Conservation (phyloP, 2,113 vertebrate genomes). For the Nycticorax nycticorax region DNA sequence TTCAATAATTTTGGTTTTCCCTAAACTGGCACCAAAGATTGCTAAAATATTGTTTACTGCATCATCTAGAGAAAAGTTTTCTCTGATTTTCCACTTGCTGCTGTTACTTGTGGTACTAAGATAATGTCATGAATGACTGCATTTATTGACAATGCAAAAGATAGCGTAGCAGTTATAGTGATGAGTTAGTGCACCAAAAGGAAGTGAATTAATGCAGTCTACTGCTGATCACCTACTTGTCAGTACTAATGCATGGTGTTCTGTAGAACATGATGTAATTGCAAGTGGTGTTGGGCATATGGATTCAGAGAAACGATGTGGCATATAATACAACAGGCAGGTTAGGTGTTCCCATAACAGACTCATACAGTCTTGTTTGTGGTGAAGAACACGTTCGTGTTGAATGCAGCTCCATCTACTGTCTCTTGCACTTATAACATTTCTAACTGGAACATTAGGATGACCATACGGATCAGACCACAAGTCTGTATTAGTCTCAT, state of each 20-base stretch:
- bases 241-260: not conserved
- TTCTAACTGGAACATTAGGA: not conserved
- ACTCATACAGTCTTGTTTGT: not conserved
- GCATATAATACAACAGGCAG: not conserved
- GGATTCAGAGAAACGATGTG: not conserved
- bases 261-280: fast-evolving
- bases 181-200: not conserved
- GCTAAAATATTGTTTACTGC: not conserved
- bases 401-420: not conserved
- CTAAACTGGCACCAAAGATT: not conserved
- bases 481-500: not conserved
- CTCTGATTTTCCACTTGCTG: not conserved
- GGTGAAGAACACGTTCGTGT: not conserved
- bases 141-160: not conserved
- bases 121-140: fast-evolving
- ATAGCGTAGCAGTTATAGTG: fast-evolving
- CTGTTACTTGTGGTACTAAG: not conserved
- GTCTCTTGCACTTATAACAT: not conserved
- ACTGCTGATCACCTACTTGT: not conserved
- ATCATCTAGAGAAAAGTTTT: not conserved
- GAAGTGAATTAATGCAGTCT: not conserved
- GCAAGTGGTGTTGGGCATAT: not conserved
- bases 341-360: not conserved
- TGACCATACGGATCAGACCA: not conserved
- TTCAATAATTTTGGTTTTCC: not conserved